These are phyloP conservation scores for Nemopilema nomurai DNA, from an alignment of 30 jellyfish, hydroid and myxozoan species.

Conservation along the genomic window DNA sequence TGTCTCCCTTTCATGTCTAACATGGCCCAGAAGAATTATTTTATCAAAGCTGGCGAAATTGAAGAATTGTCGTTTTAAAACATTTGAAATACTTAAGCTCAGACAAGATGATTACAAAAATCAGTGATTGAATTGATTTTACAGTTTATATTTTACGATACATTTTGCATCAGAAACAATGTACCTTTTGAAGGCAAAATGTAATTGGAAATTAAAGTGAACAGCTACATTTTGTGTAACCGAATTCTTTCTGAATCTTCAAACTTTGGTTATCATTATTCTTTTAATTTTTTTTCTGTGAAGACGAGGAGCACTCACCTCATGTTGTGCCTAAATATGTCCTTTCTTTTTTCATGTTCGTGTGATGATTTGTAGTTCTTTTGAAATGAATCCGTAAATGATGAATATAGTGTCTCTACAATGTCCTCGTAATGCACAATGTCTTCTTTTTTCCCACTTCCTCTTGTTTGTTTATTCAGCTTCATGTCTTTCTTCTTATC, in stretches of 20 bases:
- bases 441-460: not conserved
- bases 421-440: constrained; percentile 66
- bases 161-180: too few relatives aligned
- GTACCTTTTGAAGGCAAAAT: too few relatives aligned
- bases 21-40: not conserved
- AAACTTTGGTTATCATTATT: too few relatives aligned
- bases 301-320: constrained; percentile 39
- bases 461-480: constrained; percentile 2
- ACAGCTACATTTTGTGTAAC: too few relatives aligned
- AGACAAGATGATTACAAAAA: too few relatives aligned
- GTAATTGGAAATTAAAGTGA: too few relatives aligned
- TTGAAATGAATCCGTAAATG: constrained; percentile 57
- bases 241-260: too few relatives aligned
- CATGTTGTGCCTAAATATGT: constrained; percentile 86
- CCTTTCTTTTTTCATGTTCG: constrained; percentile 86
- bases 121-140: too few relatives aligned
- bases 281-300: not conserved
- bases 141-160: too few relatives aligned
- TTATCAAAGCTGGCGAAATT: not conserved
- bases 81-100: too few relatives aligned
- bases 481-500: constrained; percentile 1
- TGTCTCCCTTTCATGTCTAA: too few relatives aligned
- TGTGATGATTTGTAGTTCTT: constrained; percentile 58
- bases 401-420: constrained; percentile 63
- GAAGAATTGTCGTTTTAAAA: not conserved